A percentile compares a stretch with the other conserved stretches of the same genome.
These are phyloP conservation scores for Andrena praecox DNA, from an alignment of 2,888 invertebrate genomes.

Conservation along the genomic window DNA sequence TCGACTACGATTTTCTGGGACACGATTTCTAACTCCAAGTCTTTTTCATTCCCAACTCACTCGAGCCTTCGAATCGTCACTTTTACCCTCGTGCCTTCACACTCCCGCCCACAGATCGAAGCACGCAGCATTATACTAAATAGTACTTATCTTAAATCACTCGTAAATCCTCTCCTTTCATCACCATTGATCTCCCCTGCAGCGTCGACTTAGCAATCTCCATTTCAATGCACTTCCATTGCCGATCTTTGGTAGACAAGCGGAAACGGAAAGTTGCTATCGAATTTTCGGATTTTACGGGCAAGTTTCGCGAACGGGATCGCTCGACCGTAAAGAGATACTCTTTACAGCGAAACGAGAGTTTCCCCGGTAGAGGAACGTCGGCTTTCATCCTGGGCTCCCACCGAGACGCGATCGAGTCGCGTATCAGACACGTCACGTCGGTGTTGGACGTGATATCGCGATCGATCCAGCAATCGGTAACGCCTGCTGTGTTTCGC, in stretches of 20 bases:
- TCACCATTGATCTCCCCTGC: neutral
- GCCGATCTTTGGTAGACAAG: no score
- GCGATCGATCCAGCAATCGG: slow-evolving; percentile 31
- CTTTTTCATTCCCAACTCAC: no score
- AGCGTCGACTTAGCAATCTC: neutral
- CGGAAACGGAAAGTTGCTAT: neutral
- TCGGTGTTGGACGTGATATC: neutral
- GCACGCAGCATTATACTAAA: no score
- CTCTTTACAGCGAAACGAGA: slow-evolving; percentile 5
- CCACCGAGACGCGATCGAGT: neutral
- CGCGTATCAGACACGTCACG: neutral
- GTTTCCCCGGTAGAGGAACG: neutral
- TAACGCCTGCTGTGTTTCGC: slow-evolving; percentile 1
- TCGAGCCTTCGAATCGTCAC: no score
- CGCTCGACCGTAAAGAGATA: slow-evolving; percentile 41
- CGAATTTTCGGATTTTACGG: slow-evolving; percentile 1
- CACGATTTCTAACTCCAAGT: no score
- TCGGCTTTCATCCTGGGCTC: neutral
- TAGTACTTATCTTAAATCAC: neutral
- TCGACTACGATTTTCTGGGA: no score
- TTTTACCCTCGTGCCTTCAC: no score
- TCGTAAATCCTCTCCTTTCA: neutral
- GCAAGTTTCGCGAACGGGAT: slow-evolving; percentile 16
- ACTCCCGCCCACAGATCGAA: no score
- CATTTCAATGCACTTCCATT: neutral